A percentile compares a stretch with the other conserved stretches of the same genome.
Conservation (phyloP, 2,797 vertebrate genomes). For the Anguilla pacifica region DNA sequence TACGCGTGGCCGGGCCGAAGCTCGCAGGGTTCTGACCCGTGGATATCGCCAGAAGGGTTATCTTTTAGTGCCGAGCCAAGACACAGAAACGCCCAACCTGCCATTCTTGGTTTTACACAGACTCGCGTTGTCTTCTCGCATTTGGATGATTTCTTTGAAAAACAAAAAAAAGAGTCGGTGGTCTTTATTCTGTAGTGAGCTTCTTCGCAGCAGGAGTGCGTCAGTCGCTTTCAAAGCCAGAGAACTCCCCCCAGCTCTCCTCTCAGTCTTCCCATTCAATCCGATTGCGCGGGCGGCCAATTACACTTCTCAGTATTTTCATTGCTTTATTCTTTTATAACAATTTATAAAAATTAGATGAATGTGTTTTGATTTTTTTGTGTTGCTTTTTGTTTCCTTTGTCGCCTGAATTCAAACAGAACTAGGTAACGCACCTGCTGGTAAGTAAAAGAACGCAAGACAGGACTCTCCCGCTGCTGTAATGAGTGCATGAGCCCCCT, state of each 20-base stretch:
- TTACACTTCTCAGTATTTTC: background rate
- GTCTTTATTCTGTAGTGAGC: background rate
- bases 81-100: background rate
- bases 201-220: background rate
- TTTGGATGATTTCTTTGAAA: background rate
- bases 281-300: background rate
- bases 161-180: background rate
- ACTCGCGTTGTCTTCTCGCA: background rate
- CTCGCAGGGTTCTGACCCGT: background rate
- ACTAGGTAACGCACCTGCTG: constrained; percentile 91
- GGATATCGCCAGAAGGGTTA: background rate
- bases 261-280: background rate
- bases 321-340: constrained; percentile 49
- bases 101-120: background rate
- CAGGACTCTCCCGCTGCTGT: constrained; percentile 61
- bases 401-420: constrained; percentile 90
- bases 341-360: constrained; percentile 62
- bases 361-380: constrained; percentile 86
- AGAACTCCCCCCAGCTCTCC: background rate
- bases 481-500: constrained; percentile 76
- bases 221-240: background rate
- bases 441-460: constrained; percentile 84
- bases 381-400: constrained; percentile 83
- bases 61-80: background rate
- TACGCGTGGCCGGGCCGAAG: background rate